Conservation (phyloP, 2,888 invertebrate genomes). For the Empis stercorea region DNA sequence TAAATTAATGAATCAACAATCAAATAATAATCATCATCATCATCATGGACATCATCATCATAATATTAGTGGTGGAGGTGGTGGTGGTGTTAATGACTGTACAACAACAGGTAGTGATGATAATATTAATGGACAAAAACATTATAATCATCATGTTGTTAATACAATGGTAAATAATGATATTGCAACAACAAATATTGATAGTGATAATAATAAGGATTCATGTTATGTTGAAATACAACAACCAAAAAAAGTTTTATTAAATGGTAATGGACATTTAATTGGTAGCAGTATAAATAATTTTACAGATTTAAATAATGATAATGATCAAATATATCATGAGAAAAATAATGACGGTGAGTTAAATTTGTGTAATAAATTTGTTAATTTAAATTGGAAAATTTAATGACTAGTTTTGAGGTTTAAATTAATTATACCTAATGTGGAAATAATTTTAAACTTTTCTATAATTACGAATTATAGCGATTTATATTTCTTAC, state of each 20-base stretch:
- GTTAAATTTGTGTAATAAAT: slow-evolving; percentile 1
- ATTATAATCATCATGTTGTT: slow-evolving; percentile 12
- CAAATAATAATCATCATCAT: slow-evolving; percentile 20
- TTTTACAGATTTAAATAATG: slow-evolving; percentile 10
- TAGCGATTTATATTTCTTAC: too few species aligned
- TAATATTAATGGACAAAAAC: slow-evolving; percentile 12
- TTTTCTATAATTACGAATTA: too few species aligned
- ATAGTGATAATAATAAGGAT: slow-evolving; percentile 9
- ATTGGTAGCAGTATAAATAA: too few species aligned
- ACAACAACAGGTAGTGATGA: slow-evolving; percentile 12
- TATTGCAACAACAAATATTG: background rate
- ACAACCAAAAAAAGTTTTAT: too few species aligned
- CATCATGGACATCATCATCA: slow-evolving; percentile 12
- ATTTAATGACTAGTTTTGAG: too few species aligned
- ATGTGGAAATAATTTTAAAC: too few species aligned
- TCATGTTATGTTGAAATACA: slow-evolving; percentile 8
- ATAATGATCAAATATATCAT: slow-evolving; percentile 16
- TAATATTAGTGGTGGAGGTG: slow-evolving; percentile 13
- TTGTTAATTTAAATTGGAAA: too few species aligned
- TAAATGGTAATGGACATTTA: too few species aligned
- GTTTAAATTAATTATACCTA: too few species aligned
- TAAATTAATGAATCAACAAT: slow-evolving; percentile 21
- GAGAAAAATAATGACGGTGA: slow-evolving; percentile 21
- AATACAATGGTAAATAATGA: slow-evolving; percentile 10
- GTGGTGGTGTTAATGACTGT: too few species aligned